Evolutionary conservation across 2,113 vertebrate species (phyloP), one percentile per base, ranked within the genome.

Genomic region (Protomyctophum bolini): DNA sequence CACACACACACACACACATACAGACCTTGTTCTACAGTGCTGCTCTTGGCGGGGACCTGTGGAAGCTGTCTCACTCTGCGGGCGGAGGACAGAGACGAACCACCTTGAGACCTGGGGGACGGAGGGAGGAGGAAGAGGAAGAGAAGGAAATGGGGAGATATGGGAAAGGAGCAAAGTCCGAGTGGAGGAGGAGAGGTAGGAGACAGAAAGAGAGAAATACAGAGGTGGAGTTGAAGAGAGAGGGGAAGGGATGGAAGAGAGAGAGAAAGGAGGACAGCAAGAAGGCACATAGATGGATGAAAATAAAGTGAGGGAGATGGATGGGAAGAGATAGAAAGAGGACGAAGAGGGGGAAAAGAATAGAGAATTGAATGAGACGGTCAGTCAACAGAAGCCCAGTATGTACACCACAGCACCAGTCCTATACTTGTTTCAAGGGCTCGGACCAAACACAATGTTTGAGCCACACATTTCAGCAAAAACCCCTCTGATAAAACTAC

Each of bases 1-100:
- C 49, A 54, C 55, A 54, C 21, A 45, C 56, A 8, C 45, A 49
- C 15, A 51, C 62, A 64, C 47, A 49, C 8, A 41, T 3, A 58
- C 0, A 5, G 94, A 97, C 96, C 98, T 98, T 99, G 96, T 91
- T 98, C 98, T 93, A 94, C 91, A 89, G 94, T 95, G 92, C 93
- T 92, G 86, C 96, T 97, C 87, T 97, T 95, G 75, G 96, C 90
- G 12, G 98, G 98, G 87, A 98, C 96, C 86, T 98, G 97, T 2
- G 97, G 98, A 70, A 99, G 95, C 77, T 98, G 98, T 74, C 98
- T 92, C 80, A 93, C 96, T 90, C 94, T 94, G 77, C 96, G 96
- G 63, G 88, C 89, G 71, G 94, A 94, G 63, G 95, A 87, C 0
- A 95, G 92, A 85, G 93, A 94, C 6, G 91, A 72, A 48, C 94